Evolutionary conservation across 2,888 invertebrate genomes (phyloP), one percentile per base, ranked within the genome.

Genomic region (Cryptosula pallasiana): DNA sequence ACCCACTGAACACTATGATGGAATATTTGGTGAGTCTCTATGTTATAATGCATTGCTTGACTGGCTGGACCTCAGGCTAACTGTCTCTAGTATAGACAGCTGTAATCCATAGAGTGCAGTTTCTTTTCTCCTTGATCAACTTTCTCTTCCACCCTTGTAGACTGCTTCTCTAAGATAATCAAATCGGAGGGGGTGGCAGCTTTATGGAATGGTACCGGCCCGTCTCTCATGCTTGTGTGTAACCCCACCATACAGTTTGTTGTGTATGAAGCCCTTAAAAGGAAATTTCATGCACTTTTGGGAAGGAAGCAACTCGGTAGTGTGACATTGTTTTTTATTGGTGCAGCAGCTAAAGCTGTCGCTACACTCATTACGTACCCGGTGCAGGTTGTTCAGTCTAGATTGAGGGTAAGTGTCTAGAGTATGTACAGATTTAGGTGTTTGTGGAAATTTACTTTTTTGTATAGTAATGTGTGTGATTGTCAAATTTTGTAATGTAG

Each of bases 231-330:
- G 73, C 86, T 95, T 54, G 92, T 93, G 27, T 89, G 90, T 13
- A 95, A 95, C 86, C 95, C 95, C 23, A 93, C 94, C 0, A 89
- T 95, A 75, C 94, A 95, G 83, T 95, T 95, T 82, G 93, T 94
- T 89, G 90, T 92, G 71, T 95, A 95, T 83, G 95, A 95, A 85
- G 86, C 90, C 72, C 86, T 95, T 20, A 95, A 95, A 84, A 88
- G 93, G 73, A 70, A 23, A 23, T 70, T 36, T 23, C 9, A 23
- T 9, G 16, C 35, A 23, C 20, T 70, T n/a, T 72, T 75, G 71
- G 71, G 69, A 69, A 77, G 79, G 32, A 74, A 85, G 83, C 81
- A 82, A 34, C 75, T 85, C 71, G 79, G 79, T 76, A 82, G 90
- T 3, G 85, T 90, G 45, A 87, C 89, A 72, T 90, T 90, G 77